Conservation (phyloP, 2,797 vertebrate species). For the Trachurus trachurus region DNA sequence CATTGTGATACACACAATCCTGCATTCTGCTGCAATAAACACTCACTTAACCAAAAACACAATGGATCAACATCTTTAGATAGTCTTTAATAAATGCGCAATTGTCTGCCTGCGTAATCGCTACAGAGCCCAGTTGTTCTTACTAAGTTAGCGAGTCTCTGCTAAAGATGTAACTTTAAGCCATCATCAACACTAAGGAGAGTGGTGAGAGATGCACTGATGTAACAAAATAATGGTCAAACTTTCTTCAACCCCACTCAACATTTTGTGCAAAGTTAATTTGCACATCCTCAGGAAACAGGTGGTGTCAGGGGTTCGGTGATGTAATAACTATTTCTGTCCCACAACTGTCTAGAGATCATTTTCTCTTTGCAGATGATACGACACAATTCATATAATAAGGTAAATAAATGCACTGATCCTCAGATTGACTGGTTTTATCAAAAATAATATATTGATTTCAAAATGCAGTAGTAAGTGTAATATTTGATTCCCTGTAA, state of each 20-base stretch:
- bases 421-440: too few species aligned
- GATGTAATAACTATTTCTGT: neutral
- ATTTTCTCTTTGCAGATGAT: neutral
- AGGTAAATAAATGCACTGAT: too few species aligned
- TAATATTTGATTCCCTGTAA: neutral
- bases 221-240: neutral
- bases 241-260: neutral
- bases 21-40: too few species aligned
- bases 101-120: neutral
- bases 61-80: neutral
- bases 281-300: neutral
- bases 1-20: too few species aligned
- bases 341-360: neutral
- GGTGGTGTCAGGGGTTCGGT: neutral
- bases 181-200: neutral
- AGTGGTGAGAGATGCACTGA: neutral
- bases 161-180: neutral
- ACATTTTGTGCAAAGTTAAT: neutral
- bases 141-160: neutral
- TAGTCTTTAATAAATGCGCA: neutral
- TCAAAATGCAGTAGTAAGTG: neutral
- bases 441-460: too few species aligned
- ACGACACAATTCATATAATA: neutral
- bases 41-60: neutral
- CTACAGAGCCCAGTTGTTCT: neutral